Evolutionary conservation across 2,113 vertebrate genomes (phyloP).

Genomic region (Bubo bubo): DNA sequence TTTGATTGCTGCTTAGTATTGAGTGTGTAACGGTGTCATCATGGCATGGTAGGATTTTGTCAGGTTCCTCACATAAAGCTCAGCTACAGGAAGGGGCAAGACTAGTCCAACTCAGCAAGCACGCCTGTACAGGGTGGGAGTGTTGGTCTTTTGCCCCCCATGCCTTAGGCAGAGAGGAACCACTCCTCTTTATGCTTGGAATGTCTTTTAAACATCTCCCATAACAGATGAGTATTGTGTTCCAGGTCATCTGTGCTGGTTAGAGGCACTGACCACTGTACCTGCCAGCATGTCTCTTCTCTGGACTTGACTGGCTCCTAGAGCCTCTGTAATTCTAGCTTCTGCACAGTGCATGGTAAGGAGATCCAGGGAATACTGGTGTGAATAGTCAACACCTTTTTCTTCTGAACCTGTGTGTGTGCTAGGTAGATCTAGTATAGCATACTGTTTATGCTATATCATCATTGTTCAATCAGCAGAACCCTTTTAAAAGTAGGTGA

Average conservation of each 20-base stretch:
- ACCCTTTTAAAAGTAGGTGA: not conserved
- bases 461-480: not conserved
- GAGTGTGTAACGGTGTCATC: not conserved
- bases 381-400: not conserved
- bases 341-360: not conserved
- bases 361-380: not conserved
- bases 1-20: not conserved
- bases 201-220: not conserved
- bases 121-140: not conserved
- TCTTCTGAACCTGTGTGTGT: not conserved
- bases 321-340: not conserved
- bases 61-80: rapidly evolving
- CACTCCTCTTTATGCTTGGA: not conserved
- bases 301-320: not conserved
- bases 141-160: not conserved
- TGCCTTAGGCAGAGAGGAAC: not conserved
- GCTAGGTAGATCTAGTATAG: not conserved
- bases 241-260: not conserved
- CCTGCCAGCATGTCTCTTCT: not conserved
- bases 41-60: not conserved
- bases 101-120: not conserved
- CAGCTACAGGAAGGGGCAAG: not conserved
- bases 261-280: not conserved
- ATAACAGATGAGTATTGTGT: not conserved
- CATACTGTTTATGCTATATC: not conserved